phyloP scores from a whole-genome alignment of 2,888 invertebrate species.

The Tineola bisselliella region DNA sequence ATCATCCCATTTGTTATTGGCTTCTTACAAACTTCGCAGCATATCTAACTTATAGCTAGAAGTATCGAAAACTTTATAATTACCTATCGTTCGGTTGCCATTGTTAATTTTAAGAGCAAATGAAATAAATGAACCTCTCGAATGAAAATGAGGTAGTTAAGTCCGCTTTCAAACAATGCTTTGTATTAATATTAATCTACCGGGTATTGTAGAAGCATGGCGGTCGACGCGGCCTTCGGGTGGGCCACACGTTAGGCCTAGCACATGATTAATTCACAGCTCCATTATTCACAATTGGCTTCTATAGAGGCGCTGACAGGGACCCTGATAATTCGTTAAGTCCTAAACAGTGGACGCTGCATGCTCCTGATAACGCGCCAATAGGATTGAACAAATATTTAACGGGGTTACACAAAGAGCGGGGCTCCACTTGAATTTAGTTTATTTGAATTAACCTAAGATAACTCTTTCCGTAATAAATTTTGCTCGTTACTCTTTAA shows the following conservation, averaged over 20 bases:
- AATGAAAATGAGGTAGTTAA: conserved; percentile 2
- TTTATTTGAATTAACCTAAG: conserved; percentile 6
- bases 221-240: neutral
- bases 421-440: conserved; percentile 12
- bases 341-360: conserved; percentile 53
- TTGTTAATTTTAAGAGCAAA: neutral
- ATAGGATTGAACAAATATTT: conserved; percentile 41
- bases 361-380: conserved; percentile 50
- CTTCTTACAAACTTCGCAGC: neutral
- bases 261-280: conserved; percentile 37
- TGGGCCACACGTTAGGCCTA: conserved; percentile 14
- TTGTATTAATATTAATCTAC: conserved; percentile 1
- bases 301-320: conserved; percentile 45
- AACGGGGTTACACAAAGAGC: conserved; percentile 27
- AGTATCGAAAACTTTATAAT: neutral
- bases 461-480: conserved; percentile 6
- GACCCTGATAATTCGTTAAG: conserved; percentile 56
- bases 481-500: neutral
- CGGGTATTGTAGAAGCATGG: neutral
- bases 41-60: neutral
- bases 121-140: neutral
- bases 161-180: neutral
- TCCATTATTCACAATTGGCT: conserved; percentile 58
- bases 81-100: neutral
- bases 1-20: conserved; percentile 42